A percentile compares a stretch with the other conserved stretches of the same genome.
Conservation (phyloP, 2,797 vertebrate genomes). For the Sebastes glaucus region DNA sequence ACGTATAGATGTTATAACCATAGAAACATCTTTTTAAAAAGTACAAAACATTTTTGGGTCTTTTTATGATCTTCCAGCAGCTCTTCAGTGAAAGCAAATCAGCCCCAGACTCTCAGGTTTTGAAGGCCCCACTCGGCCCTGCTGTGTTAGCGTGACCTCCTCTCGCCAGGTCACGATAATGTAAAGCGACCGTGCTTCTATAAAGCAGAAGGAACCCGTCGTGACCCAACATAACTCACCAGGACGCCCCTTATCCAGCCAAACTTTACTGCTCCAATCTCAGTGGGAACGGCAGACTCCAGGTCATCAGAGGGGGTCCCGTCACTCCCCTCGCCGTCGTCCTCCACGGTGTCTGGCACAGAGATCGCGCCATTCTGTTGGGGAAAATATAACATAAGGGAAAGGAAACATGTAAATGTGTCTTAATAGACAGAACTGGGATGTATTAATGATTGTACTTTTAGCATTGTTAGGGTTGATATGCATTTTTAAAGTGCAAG, state of each 20-base stretch:
- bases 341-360: conserved; percentile 77
- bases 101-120: background rate
- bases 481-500: background rate
- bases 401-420: background rate
- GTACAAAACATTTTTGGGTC: background rate
- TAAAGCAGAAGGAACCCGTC: conserved; percentile 14
- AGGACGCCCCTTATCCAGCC: conserved; percentile 98
- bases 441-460: background rate
- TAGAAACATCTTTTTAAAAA: background rate
- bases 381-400: background rate
- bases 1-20: background rate
- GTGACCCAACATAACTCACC: conserved; percentile 83
- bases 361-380: conserved; percentile 73
- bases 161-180: conserved; percentile 10
- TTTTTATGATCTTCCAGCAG: background rate
- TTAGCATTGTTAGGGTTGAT: background rate
- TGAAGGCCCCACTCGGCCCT: background rate
- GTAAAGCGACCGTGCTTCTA: background rate
- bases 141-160: background rate
- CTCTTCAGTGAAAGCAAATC: conserved; percentile 1
- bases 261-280: conserved; percentile 87
- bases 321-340: conserved; percentile 84
- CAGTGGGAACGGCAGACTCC: conserved; percentile 76
- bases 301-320: conserved; percentile 84
- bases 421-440: background rate